Base-by-base conservation (phyloP, 2,888 invertebrate genomes). In the Sacculina carcini region DNA sequence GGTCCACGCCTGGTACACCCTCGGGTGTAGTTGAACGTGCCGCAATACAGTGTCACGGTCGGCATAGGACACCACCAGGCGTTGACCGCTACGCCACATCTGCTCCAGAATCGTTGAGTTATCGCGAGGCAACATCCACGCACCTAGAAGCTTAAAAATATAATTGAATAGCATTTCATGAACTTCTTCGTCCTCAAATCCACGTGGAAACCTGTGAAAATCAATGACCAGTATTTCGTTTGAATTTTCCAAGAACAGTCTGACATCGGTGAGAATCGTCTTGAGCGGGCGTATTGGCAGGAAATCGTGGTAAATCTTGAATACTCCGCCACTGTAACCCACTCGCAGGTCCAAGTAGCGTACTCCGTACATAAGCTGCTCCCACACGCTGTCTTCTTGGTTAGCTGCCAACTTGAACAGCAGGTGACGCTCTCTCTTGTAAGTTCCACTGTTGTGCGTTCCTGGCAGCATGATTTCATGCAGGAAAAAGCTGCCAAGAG, bases 311-410 rank as follows among this genome's bases (percentile, higher is more conserved):
- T 73, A 73, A 1, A 70, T 66, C 66, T 69, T 75, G 60, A 71
- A 73, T 52, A 50, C 50, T 3, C 21, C n/a, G 7, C 28, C 60
- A 57, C 73, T 78, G 65, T 75, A 80, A 54, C 79, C 81, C 56
- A 84, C 72, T 58, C 82, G 73, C 51, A 84, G 71, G 64, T 85
- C 84, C 47, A 85, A 68, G 65, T 81, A 84, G 60, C 85, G 70
- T 59, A 83, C 77, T 49, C 85, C 85, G 62, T 79, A 78, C 1
- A 81, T 77, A 19, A 86, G 69, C 61, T 85, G 85, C 0, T 76
- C 74, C 80, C 82, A 85, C 46, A 85, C 70, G 60, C 76, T 76
- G 54, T 79, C 73, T 62, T 83, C 82, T 64, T 85, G 85, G 39
- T 75, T 74, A 50, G 71, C 61, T 29, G 56, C 56, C 56, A 51